Evolutionary conservation across 2,113 vertebrate genomes (phyloP), one percentile per base, ranked within the genome.

Genomic region (Cololabis saira): DNA sequence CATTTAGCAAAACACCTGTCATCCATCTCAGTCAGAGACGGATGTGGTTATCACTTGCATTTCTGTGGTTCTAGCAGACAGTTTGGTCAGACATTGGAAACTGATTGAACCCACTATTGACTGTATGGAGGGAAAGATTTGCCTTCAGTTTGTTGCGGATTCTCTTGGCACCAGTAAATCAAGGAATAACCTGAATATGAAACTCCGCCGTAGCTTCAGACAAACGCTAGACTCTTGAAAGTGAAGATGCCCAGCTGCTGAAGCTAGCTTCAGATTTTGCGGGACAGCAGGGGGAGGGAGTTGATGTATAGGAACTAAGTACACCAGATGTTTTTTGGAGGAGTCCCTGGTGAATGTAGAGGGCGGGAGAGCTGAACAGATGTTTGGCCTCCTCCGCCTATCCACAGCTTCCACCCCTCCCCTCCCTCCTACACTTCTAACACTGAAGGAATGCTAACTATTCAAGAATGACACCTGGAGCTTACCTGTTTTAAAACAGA

Each of bases 241-340:
- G 54, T 67, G 74, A 71, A 45, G 43, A 45, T 54, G 72, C 42
- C 73, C 80, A 81, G 73, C 82, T 90, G 82, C 83, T 82, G 76
- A 53, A 42, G 63, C 76, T 40, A 72, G 83, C 63, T 47, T 77
- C 67, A 79, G 51, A 41, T 83, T 79, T 82, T 80, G 58, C 59
- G 61, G 67, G 80, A 82, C 79, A 76, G 70, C 68, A 51, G 74
- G 52, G 67, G 86, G 81, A 74, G 81, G 81, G 76, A 76, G 47
- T 81, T 85, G 85, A 87, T 87, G 76, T 84, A 89, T 85, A 78
- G 71, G 63, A 87, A 82, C 93, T 95, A 95, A 97, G 92, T 94
- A 92, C 19, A 93, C 90, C 96, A 98, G 96, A 96, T 98, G 95
- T 94, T 91, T 88, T 92, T 43, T 90, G 91, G 91, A 94, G 90